Base-by-base conservation (phyloP, 2,113 vertebrate species). In the Hassar affinis region DNA sequence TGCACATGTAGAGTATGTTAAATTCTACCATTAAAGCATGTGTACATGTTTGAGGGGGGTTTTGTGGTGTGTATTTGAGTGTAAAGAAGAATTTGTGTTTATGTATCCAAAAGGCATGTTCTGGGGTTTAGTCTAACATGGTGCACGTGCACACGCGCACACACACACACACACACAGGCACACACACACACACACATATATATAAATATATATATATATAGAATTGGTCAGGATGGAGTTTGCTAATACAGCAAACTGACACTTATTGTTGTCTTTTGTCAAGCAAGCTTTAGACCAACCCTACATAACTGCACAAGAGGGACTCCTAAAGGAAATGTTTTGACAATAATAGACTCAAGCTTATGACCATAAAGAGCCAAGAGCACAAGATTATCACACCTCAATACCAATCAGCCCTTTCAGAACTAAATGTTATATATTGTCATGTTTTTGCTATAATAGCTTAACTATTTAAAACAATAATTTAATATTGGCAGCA, bases 311-410 rank as follows among this genome's bases (percentile, higher is more conserved):
- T 66, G 66, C 83, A 87, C 83, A 57, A 79, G 66, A 76, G 86
- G 76, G 80, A 87, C 79, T 82, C 68, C 68, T 87, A 87, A 82
- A 87, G 71, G 80, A 68, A 84, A 77, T 72, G 64, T 79, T 66
- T 59, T 84, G 52, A 84, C 38, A 57, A 59, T 45, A 72, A 69
- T 51, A 12, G 30, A 59, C 64, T 71, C 38, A 79, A 49, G 42
- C 82, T 27, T 49, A 49, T 25, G 38, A 49, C 54, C 30, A 61
- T 82, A 74, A 82, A 75, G 30, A 47, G n/a, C 52, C 22, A 71
- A 82, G 78, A 6, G 25, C 2, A 2, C 52, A 72, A 57, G 51
- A 72, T 66, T 1, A 82, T 82, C 80, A 69, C 52, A 59, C 25
- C 78, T 84, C 62, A 45, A 54, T 47, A 78, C 74, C 35, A 78